phyloP scores from a whole-genome alignment of 2,797 vertebrate genomes.

The Phylloscopus collybita region DNA sequence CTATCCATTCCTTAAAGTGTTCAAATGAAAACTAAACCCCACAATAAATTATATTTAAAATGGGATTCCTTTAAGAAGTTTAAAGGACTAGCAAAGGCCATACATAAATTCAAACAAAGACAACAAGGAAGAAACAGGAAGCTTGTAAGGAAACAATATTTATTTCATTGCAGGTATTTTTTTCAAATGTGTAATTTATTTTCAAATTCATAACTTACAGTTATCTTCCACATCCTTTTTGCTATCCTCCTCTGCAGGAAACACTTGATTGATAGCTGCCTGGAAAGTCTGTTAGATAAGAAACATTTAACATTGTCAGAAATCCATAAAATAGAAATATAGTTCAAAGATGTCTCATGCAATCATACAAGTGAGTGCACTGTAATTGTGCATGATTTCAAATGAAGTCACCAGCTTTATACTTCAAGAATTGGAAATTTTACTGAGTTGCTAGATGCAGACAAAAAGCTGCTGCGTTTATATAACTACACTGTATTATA shows the following conservation, averaged over 20 bases:
- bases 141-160: neutral
- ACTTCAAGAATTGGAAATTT: neutral
- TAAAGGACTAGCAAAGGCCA: neutral
- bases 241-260: slow-evolving; percentile 95
- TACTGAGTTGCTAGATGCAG: neutral
- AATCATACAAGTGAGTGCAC: neutral
- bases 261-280: slow-evolving; percentile 92
- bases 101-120: neutral
- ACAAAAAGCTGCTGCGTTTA: neutral
- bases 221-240: slow-evolving; percentile 97
- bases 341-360: neutral
- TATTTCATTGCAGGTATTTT: neutral
- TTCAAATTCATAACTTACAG: slow-evolving; percentile 82
- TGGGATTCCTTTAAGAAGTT: neutral
- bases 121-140: neutral
- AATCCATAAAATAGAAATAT: neutral
- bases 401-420: neutral
- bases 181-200: neutral
- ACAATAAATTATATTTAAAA: neutral
- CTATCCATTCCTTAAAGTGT: neutral
- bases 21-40: neutral
- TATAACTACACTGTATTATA: neutral
- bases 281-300: slow-evolving; percentile 84
- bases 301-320: slow-evolving; percentile 26
- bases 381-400: neutral